Conservation (phyloP, 2,113 vertebrate genomes). For the Corythaeola cristata region DNA sequence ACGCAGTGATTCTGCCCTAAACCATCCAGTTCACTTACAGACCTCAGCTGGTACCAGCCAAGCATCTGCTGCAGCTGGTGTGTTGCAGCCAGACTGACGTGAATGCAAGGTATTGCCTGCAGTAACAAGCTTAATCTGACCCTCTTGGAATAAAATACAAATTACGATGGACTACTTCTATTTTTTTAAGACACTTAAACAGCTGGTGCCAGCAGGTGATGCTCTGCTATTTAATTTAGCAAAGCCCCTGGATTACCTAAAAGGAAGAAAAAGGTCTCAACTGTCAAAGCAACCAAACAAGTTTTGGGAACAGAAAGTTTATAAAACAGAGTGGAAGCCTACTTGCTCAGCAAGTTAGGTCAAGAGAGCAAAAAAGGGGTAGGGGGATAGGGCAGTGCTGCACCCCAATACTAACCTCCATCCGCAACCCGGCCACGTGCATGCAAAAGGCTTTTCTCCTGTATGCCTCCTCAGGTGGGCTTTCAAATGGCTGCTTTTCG, state of each 20-base stretch:
- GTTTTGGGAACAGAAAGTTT: background rate
- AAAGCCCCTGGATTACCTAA: background rate
- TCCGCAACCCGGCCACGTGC: constrained; percentile 93
- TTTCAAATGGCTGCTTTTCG: constrained; percentile 96
- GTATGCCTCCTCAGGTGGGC: constrained; percentile 94
- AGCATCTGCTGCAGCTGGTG: background rate
- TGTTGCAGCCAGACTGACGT: background rate
- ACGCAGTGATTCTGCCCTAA: background rate
- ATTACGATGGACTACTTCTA: background rate
- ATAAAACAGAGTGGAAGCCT: background rate
- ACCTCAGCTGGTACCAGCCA: background rate
- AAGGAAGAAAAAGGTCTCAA: background rate
- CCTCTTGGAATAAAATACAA: background rate
- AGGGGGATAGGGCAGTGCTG: background rate
- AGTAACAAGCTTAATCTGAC: background rate
- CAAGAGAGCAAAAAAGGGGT: background rate
- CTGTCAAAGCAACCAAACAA: background rate
- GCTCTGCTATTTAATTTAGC: background rate
- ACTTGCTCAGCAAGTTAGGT: background rate
- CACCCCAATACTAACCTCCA: constrained; percentile 88
- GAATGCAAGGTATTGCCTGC: background rate
- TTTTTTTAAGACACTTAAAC: background rate
- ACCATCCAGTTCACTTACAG: background rate
- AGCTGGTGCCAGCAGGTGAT: background rate
- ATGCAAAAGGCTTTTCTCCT: constrained; percentile 94